Base-by-base conservation (phyloP, 1,140 invertebrate genomes). In the Diorhabda sublineata region DNA sequence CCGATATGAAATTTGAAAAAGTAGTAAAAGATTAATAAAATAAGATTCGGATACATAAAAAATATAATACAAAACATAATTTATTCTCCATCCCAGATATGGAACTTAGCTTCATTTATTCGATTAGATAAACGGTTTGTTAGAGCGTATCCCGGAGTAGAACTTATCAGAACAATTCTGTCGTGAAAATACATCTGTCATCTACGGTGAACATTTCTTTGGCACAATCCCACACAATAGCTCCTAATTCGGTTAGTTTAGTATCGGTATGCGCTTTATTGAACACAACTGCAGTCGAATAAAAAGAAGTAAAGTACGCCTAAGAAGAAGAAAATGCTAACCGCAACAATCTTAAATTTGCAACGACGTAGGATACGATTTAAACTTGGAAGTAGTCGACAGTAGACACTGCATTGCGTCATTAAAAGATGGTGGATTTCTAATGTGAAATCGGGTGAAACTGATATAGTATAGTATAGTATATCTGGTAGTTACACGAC, bases 181-280 rank as follows among this genome's bases (percentile, higher is more conserved):
- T 52, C n/a, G 47, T 52, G n/a, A 52, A 52, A 52, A 6, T 52
- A n/a, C 47, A 52, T 8, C 47, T 52, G 47, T 52, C 47, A 52
- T 8, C 47, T 52, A 6, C 47, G 47, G 47, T 52, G n/a, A 52
- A 52, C 47, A 52, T 52, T 6, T 52, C 47, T 52, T 8, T 6
- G 47, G 47, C 6, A 52, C 47, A 52, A 52, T 52, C 6, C 6
- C 47, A n/a, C 47, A 52, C 47, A 52, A 52, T 52, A 4, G 47
- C 2, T 52, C 47, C 47, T 52, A 52, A 52, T 52, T 52, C 47
- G 47, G 47, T 52, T 52, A 52, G 47, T 52, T 52, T 52, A 52
- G 47, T n/a, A 52, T 52, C 47, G n/a, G 47, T 52, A 52, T 52
- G 47, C 47, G 47, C 47, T 52, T 52, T 52, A 52, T 52, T 52